Conservation (phyloP, 2,797 vertebrate genomes). For the Scolopax rusticola region DNA sequence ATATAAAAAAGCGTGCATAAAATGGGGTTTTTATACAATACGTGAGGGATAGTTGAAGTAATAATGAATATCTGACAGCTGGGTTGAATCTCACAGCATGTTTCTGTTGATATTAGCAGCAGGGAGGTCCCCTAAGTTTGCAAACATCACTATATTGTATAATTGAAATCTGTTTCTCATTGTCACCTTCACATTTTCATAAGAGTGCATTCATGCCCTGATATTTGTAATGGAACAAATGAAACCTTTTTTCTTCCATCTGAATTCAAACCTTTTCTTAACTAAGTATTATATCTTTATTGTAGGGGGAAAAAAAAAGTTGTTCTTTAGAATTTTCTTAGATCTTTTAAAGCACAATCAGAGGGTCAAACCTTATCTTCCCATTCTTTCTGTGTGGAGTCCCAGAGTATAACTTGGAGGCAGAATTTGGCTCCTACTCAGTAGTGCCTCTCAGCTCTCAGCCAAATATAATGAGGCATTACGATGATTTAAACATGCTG, state of each 20-base stretch:
- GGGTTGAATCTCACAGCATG: constrained; percentile 28
- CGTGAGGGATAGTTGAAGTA: neutral
- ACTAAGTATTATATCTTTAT: neutral
- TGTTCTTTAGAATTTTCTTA: neutral
- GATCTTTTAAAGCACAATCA: neutral
- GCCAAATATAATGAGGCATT: constrained; percentile 6
- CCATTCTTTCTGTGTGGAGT: neutral
- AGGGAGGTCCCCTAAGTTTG: constrained; percentile 39
- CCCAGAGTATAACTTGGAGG: neutral
- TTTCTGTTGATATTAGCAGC: constrained; percentile 16
- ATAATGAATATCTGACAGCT: constrained; percentile 33
- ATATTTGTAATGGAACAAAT: neutral
- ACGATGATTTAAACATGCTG: constrained; percentile 24
- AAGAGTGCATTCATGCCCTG: neutral
- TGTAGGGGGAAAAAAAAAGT: neutral
- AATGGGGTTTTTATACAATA: neutral
- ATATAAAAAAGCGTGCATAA: neutral
- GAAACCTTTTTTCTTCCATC: constrained; percentile 4
- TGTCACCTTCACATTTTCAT: neutral
- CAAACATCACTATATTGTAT: neutral
- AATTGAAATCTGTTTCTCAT: constrained; percentile 55
- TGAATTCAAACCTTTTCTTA: neutral
- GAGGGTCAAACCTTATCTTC: constrained; percentile 6
- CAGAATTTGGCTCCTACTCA: neutral
- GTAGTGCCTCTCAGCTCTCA: neutral